Evolutionary conservation across 2,113 vertebrate genomes (phyloP).

Genomic region (Dasypus novemcinctus): DNA sequence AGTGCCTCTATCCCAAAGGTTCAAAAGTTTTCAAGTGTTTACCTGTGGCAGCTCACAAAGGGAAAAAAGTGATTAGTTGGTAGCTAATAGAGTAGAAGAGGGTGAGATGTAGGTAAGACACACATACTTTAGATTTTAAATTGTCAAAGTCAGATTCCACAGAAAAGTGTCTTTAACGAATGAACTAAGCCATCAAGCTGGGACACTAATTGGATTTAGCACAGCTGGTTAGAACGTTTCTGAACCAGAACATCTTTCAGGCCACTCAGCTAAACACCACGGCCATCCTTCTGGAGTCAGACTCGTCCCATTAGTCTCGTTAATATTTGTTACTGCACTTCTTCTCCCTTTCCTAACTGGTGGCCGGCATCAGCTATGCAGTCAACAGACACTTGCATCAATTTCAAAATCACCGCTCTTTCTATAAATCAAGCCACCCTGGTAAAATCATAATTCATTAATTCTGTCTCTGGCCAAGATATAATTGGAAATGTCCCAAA

Average conservation of each 20-base stretch:
- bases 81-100: neutral
- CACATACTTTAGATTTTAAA: slow-evolving; percentile 12
- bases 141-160: neutral
- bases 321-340: neutral
- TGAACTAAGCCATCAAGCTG: neutral
- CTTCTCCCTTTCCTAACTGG: neutral
- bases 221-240: neutral
- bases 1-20: neutral
- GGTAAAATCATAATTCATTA: neutral
- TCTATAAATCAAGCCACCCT: neutral
- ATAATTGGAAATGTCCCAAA: neutral
- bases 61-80: neutral
- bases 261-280: neutral
- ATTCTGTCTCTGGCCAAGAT: neutral
- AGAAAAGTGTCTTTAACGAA: neutral
- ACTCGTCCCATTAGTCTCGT: neutral
- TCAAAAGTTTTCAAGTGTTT: neutral
- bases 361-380: neutral
- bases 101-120: neutral
- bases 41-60: slow-evolving; percentile 1
- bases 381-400: neutral
- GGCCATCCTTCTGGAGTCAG: neutral
- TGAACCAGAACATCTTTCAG: neutral
- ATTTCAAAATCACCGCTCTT: slow-evolving; percentile 1
- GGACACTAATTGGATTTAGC: neutral